Conservation (phyloP, 2,113 vertebrate species). For the Danio rerio region DNA sequence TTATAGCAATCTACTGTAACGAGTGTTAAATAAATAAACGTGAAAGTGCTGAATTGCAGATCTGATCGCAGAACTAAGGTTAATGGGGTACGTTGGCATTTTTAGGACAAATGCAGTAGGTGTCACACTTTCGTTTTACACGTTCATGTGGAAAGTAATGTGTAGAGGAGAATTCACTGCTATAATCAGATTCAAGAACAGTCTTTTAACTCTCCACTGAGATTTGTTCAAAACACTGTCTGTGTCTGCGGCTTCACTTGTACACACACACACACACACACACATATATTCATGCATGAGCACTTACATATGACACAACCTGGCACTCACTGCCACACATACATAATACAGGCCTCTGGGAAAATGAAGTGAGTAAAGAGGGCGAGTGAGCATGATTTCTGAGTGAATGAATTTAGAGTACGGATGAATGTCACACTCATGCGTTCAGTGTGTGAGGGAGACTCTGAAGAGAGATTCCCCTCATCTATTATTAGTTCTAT, state of each 20-base stretch:
- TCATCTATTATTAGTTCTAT: conserved; percentile 48
- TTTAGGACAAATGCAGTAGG: conserved; percentile 10
- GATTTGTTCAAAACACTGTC: conserved; percentile 28
- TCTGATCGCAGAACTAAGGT: too few relatives aligned
- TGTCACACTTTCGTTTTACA: background rate
- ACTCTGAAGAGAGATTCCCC: conserved; percentile 9
- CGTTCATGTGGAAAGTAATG: conserved; percentile 25
- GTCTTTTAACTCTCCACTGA: conserved; percentile 6
- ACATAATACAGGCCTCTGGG: conserved; percentile 56
- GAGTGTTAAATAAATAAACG: too few relatives aligned
- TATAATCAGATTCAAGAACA: conserved; percentile 17
- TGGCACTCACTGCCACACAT: conserved; percentile 32
- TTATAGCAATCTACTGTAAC: too few relatives aligned
- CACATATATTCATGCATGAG: conserved; percentile 69
- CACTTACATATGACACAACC: conserved; percentile 64
- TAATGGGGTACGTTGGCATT: too few relatives aligned
- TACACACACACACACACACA: conserved; percentile 64
- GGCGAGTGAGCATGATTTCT: conserved; percentile 12
- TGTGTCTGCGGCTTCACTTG: conserved; percentile 55
- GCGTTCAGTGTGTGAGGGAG: conserved; percentile 5
- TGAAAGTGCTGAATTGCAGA: too few relatives aligned
- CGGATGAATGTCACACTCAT: conserved; percentile 36
- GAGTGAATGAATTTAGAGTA: conserved; percentile 60
- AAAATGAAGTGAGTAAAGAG: conserved; percentile 45
- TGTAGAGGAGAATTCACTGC: background rate